Evolutionary conservation across 2,797 vertebrate genomes (phyloP).

Genomic region (Alauda arvensis): DNA sequence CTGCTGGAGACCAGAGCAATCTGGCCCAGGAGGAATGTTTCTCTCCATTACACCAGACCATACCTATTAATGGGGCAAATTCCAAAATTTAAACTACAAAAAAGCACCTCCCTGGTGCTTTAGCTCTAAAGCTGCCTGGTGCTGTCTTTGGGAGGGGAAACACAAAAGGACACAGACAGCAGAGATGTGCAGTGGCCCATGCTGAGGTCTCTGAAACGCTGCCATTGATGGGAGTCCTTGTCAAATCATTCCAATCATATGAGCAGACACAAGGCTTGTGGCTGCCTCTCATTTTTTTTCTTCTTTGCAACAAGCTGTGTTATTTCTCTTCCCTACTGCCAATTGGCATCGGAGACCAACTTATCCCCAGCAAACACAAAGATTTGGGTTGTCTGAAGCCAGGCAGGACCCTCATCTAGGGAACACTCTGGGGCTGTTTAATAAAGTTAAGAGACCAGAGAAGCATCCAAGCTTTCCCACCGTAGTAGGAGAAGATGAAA

Average conservation of each 20-base stretch:
- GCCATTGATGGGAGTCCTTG: neutral
- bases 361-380: neutral
- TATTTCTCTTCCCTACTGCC: constrained; percentile 17
- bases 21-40: neutral
- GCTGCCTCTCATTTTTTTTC: neutral
- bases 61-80: neutral
- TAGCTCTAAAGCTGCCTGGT: neutral
- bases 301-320: neutral
- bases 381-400: constrained; percentile 5
- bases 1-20: constrained; percentile 6
- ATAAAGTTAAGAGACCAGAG: constrained; percentile 29
- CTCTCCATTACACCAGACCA: neutral
- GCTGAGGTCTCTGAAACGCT: neutral
- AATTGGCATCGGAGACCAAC: neutral
- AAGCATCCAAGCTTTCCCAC: constrained; percentile 46
- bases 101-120: neutral
- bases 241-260: neutral
- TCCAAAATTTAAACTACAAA: constrained; percentile 4
- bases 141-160: neutral
- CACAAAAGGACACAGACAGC: neutral
- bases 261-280: neutral
- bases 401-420: constrained; percentile 19
- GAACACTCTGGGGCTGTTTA: constrained; percentile 24
- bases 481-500: constrained; percentile 37
- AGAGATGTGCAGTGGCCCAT: neutral